Evolutionary conservation across 2,888 invertebrate species (phyloP), one percentile per base, ranked within the genome.

Genomic region (Scaptomyza caliginosa): DNA sequence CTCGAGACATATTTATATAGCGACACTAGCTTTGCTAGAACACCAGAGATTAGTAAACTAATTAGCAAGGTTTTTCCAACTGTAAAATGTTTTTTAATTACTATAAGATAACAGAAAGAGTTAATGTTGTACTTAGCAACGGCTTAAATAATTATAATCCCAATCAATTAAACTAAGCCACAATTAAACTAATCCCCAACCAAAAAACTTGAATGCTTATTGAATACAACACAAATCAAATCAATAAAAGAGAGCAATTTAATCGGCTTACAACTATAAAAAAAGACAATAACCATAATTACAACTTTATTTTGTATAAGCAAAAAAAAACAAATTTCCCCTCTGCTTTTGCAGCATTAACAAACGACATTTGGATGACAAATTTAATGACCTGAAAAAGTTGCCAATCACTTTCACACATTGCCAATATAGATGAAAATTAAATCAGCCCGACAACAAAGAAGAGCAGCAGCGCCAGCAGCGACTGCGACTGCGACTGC

Each of bases 371-470:
- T 78, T 67, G 58, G 65, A 73, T 86, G 86, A 85, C 70, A 83
- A 71, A 82, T 81, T 85, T 73, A 81, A 81, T 85, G 79, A 86
- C 70, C 83, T 81, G 83, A 74, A 66, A 77, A 66, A 64, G 70
- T 63, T 64, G 70, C 64, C 67, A 84, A 79, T 84, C 79, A 84
- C 85, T 79, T 84, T 79, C 82, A 81, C 79, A 84, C 77, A 73
- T 77, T 77, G 67, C 79, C 10, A 10, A 28, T 11, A 77, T 79
- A 74, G 81, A 86, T 80, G 79, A 86, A 69, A 79, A 83, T 76
- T 80, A 63, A 82, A 85, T 67, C 38, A 66, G 68, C 57, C 54
- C 73, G 76, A 71, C 67, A 74, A 73, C 65, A 77, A 73, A 73
- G 74, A 30, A 58, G 58, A 67, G 66, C 72, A 83, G 66, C 59